Evolutionary conservation across 2,888 invertebrate genomes (phyloP).

Genomic region (Calameuta filiformis): DNA sequence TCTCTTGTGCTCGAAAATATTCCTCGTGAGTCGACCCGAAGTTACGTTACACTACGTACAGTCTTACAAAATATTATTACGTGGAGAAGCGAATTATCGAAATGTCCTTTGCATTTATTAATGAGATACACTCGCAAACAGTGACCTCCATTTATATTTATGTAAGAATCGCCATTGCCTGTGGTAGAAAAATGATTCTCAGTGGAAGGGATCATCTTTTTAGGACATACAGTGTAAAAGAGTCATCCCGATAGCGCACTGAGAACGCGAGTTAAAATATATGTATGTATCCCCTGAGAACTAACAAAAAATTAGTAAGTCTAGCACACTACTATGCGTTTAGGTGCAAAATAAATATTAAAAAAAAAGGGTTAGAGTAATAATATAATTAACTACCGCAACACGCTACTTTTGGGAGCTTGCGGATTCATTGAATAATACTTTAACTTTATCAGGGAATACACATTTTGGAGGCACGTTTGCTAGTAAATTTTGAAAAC

Average conservation of each 20-base stretch:
- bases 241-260: not conserved
- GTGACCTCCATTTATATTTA: not conserved
- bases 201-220: too few species aligned
- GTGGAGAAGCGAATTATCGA: not conserved
- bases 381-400: not conserved
- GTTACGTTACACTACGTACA: not conserved
- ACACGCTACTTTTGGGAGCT: not conserved
- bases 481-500: not conserved
- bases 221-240: too few species aligned
- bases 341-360: not conserved
- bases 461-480: not conserved
- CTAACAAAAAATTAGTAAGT: not conserved
- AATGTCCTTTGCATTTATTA: not conserved
- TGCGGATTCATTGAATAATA: not conserved
- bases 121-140: not conserved
- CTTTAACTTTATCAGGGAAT: not conserved
- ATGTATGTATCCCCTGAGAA: not conserved
- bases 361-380: not conserved
- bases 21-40: not conserved
- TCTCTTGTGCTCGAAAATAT: not conserved
- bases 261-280: not conserved
- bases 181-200: too few species aligned
- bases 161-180: not conserved
- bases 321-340: not conserved
- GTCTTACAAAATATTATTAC: not conserved